Percentiles rank a stretch among this genome's conserved stretches.
phyloP scores from a whole-genome alignment of 2,888 invertebrate genomes.

The Diaphora mendica region DNA sequence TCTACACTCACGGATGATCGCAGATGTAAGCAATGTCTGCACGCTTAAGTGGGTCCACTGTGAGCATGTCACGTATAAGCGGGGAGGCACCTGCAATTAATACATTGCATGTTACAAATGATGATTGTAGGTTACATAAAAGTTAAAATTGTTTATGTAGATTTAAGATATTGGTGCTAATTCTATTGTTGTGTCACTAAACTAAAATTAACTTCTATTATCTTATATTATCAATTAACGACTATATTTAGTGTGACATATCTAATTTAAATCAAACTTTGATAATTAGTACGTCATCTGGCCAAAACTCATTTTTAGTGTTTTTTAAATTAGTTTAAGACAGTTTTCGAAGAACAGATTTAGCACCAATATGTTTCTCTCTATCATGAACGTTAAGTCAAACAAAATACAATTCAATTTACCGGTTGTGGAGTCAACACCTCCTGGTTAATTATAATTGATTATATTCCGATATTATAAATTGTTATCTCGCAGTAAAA shows the following conservation, averaged over 20 bases:
- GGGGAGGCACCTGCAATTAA: slow-evolving; percentile 94
- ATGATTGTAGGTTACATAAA: neutral
- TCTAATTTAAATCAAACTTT: too few relatives aligned
- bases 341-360: neutral
- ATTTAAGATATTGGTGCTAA: too few relatives aligned
- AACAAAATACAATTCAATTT: neutral
- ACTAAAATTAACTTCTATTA: too few relatives aligned
- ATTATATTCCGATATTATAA: too few relatives aligned
- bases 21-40: slow-evolving; percentile 98
- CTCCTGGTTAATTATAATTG: too few relatives aligned
- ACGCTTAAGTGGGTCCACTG: slow-evolving; percentile 95
- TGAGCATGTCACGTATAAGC: slow-evolving; percentile 97
- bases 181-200: too few relatives aligned
- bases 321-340: neutral
- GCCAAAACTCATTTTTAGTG: too few relatives aligned
- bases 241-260: too few relatives aligned
- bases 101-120: neutral
- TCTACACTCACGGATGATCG: slow-evolving; percentile 91
- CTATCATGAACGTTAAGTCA: neutral
- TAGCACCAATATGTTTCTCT: neutral
- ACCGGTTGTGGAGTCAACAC: too few relatives aligned
- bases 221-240: too few relatives aligned
- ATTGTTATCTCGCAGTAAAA: too few relatives aligned
- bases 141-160: neutral
- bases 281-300: too few relatives aligned